Conservation (phyloP, 2,888 invertebrate genomes). For the Aspidapion aeneum region DNA sequence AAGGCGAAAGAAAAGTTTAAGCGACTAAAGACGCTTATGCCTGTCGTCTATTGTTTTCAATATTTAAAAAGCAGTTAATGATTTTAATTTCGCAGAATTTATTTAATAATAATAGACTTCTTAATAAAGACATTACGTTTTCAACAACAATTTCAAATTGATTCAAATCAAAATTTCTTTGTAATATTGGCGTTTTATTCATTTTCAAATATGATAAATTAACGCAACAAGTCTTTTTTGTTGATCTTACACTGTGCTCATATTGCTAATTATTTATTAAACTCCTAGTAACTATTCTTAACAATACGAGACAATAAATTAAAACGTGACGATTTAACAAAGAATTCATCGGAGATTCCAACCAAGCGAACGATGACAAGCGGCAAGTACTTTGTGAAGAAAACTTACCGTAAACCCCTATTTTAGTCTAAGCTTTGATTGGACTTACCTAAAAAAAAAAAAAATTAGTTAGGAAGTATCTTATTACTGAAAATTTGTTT, state of each 20-base stretch:
- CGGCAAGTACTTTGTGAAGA: slow-evolving; percentile 22
- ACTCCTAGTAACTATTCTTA: slow-evolving; percentile 25
- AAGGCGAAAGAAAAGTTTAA: too few species aligned
- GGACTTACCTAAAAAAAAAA: slow-evolving; percentile 24
- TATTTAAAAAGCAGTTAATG: too few species aligned
- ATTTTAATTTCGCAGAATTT: not conserved
- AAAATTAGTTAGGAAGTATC: slow-evolving; percentile 16
- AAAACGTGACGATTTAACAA: slow-evolving; percentile 23
- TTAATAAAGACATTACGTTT: not conserved
- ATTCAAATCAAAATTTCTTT: not conserved
- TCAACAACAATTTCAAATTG: not conserved
- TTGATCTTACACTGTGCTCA: slow-evolving; percentile 24
- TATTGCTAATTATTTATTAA: slow-evolving; percentile 25
- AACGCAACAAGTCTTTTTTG: slow-evolving; percentile 19
- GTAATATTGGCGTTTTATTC: not conserved
- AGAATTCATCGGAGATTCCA: slow-evolving; percentile 22
- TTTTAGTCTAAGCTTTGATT: slow-evolving; percentile 18
- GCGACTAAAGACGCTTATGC: too few species aligned
- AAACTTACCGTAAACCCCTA: slow-evolving; percentile 24
- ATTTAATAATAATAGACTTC: not conserved
- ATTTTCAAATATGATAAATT: slow-evolving; percentile 23
- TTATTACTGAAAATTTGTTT: too few species aligned
- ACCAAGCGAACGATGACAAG: slow-evolving; percentile 21
- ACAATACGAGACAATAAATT: slow-evolving; percentile 26
- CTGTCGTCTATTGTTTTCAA: too few species aligned